Conservation (phyloP, 2,113 vertebrate species). For the Cranoglanis bouderius region DNA sequence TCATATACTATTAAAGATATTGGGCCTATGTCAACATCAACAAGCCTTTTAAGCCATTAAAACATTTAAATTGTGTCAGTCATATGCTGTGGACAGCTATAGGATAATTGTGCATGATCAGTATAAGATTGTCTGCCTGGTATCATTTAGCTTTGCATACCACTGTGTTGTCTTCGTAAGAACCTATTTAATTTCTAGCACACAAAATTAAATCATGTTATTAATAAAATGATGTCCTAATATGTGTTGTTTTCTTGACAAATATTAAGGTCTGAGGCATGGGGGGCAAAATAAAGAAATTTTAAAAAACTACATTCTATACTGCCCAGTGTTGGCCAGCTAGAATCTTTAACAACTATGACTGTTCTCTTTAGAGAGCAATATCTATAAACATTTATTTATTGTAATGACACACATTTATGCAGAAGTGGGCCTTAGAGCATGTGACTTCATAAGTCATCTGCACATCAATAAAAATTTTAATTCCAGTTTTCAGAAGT, state of each 20-base stretch:
- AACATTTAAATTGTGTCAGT: background rate
- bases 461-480: conserved; percentile 10
- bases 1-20: background rate
- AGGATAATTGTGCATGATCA: background rate
- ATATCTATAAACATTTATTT: conserved; percentile 38
- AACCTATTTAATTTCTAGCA: background rate
- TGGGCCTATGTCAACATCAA: background rate
- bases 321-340: background rate
- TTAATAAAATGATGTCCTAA: background rate
- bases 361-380: conserved; percentile 31
- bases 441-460: conserved; percentile 24
- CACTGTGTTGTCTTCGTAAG: background rate
- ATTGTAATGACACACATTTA: conserved; percentile 16
- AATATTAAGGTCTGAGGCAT: background rate
- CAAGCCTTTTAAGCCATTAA: background rate
- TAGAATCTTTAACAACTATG: background rate
- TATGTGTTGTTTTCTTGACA: background rate
- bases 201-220: background rate
- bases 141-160: background rate
- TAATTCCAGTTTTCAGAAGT: conserved; percentile 50
- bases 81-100: background rate
- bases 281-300: background rate
- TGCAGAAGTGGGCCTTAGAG: background rate
- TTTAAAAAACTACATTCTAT: background rate
- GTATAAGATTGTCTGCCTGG: background rate